Evolutionary conservation across 2,797 vertebrate genomes (phyloP).

Genomic region (Sciurus carolinensis): DNA sequence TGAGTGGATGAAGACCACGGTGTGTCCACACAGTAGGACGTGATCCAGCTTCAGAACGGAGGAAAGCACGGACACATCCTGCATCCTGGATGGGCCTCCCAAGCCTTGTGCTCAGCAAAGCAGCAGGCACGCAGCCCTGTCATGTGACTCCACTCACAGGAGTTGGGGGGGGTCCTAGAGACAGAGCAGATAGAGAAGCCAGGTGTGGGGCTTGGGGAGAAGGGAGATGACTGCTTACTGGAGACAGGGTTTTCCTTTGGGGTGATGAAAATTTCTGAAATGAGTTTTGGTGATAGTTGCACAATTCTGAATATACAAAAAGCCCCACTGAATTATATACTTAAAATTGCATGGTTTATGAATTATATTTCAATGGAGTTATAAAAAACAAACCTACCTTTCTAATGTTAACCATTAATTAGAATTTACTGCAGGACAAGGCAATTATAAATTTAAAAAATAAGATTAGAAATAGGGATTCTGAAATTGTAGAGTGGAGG

Average conservation of each 20-base stretch:
- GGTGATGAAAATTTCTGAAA: slow-evolving; percentile 32
- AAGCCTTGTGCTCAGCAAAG: background rate
- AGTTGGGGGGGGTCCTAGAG: background rate
- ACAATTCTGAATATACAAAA: background rate
- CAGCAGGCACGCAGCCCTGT: background rate
- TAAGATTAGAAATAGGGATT: background rate
- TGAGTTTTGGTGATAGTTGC: background rate
- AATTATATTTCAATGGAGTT: slow-evolving; percentile 27
- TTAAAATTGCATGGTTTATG: slow-evolving; percentile 1
- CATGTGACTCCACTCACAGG: background rate
- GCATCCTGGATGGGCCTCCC: too few relatives aligned
- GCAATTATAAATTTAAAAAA: background rate
- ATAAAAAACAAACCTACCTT: background rate
- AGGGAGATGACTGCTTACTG: background rate
- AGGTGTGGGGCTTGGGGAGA: background rate
- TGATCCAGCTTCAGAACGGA: background rate
- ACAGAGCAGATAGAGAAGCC: background rate
- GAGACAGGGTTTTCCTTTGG: background rate
- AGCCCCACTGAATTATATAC: background rate
- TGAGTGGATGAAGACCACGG: background rate
- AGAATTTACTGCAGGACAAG: background rate
- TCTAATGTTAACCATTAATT: background rate
- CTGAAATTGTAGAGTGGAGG: background rate
- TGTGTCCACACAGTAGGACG: background rate
- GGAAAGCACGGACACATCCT: too few relatives aligned